Evolutionary conservation across 2,888 invertebrate species (phyloP).

Genomic region (Platypus cylindrus): DNA sequence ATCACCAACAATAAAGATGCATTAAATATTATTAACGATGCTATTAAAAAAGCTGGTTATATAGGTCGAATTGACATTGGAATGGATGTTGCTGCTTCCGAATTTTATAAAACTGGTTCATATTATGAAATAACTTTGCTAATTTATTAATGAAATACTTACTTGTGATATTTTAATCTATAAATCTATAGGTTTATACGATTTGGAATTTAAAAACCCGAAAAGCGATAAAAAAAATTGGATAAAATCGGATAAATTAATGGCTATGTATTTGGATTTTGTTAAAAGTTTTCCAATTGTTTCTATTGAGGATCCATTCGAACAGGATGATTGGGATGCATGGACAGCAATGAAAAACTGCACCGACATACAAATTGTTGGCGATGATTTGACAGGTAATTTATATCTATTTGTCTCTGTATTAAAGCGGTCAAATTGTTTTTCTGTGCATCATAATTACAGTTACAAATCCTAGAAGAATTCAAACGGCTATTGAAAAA

Average conservation of each 20-base stretch:
- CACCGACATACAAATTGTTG: slow-evolving; percentile 44
- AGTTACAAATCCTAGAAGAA: slow-evolving; percentile 87
- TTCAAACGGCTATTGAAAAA: slow-evolving; percentile 88
- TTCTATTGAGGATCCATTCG: slow-evolving; percentile 98
- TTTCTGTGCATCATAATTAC: not conserved
- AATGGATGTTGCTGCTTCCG: slow-evolving; percentile 99
- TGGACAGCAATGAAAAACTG: slow-evolving; percentile 55
- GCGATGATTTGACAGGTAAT: slow-evolving; percentile 10
- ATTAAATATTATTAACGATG: slow-evolving; percentile 70
- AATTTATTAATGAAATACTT: not conserved
- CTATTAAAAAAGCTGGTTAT: slow-evolving; percentile 92
- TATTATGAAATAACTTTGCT: not conserved
- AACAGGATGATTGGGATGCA: slow-evolving; percentile 97
- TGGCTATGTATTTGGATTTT: slow-evolving; percentile 79
- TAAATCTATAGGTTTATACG: slow-evolving; percentile 45
- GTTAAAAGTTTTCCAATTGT: slow-evolving; percentile 86
- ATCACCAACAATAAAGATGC: slow-evolving; percentile 95
- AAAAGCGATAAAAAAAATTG: slow-evolving; percentile 73
- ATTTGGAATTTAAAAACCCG: slow-evolving; percentile 96
- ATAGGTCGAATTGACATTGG: slow-evolving; percentile 95
- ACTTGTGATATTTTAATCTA: not conserved
- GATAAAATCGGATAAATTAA: slow-evolving; percentile 71
- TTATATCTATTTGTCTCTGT: not conserved
- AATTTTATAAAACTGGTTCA: slow-evolving; percentile 61
- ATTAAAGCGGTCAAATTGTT: not conserved